Evolutionary conservation across 2,797 vertebrate species (phyloP), one percentile per base, ranked within the genome.

Genomic region (Sebastes umbrosus): DNA sequence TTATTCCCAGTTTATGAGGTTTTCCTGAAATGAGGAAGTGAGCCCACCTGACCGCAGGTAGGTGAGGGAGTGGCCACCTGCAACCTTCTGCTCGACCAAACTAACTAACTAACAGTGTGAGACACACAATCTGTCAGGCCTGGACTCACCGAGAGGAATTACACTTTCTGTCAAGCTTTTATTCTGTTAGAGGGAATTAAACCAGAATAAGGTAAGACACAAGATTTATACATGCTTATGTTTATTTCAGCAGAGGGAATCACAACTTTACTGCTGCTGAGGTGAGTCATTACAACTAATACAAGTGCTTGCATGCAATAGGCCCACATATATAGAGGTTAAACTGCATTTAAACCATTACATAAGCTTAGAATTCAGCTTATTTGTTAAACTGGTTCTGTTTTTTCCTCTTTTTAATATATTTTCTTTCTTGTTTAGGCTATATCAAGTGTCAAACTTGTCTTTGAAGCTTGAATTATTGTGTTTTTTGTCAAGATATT

Each of bases 51-150:
- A 1, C 57, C 5, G 54, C 69, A 29, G 39, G 34, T 32, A 94
- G 90, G 92, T 93, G 91, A 94, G 90, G 94, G 94, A 87, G 94
- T 93, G 93, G 93, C 90, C 76, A 90, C 90, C 88, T 92, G 25
- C 54, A 4, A 55, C 75, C 39, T 82, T 58, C 55, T 65, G 73
- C 79, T 16, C 50, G 36, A 39, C 0, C 36, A 39, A 39, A 39
- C 39, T 43, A 16, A 46, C 39, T n/a, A 46, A 20, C 50, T 9
- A n/a, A n/a, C 81, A 29, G 39, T 43, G 39, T 43, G 20, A n/a
- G 20, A 69, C n/a, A 68, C 12, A 50, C 29, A 3, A 77, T 2
- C 70, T 80, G 83, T 69, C 72, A 81, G 85, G 60, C 70, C 74
- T 31, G 65, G 22, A 24, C 29, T 58, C 54, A 75, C 68, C 77